Evolutionary conservation across 2,797 vertebrate species (phyloP), one percentile per base, ranked within the genome.

Genomic region (Cynodonichthys magdalenae): DNA sequence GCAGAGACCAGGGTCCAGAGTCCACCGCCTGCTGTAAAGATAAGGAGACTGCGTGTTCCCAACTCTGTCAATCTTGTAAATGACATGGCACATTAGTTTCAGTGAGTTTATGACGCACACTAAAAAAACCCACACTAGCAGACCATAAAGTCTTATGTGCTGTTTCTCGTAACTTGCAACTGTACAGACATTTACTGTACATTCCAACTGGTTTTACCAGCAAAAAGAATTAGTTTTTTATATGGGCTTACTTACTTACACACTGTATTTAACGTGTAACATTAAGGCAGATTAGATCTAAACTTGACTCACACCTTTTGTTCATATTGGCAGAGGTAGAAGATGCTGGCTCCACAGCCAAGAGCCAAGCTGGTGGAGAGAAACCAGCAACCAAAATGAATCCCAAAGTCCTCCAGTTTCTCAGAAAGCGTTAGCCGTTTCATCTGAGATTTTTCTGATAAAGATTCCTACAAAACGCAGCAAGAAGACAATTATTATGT

Each of bases 361-460:
- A 83, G 6, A 17, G 95, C 87, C 66, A 92, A 53, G 6, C 88
- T 79, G 0, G 92, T 87, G 14, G 94, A 97, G 66, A 93, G 63
- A 3, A 93, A 1, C 97, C 97, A 99, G 44, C 87, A 85, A 0
- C 83, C 68, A 39, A 96, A 7, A 53, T 95, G 79, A 77, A 94
- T 4, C 36, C 78, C 85, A 28, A 87, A 3, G 10, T 68, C 88
- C 65, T 63, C 56, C 54, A 94, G 20, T 60, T 69, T 90, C 77
- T 96, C 91, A 12, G 45, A 74, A 19, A 62, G 0, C 0, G 94
- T 84, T n/a, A 93, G 63, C 45, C 46, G 9, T 1, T 90, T 77
- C 76, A 86, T 86, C 69, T 83, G 78, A 48, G 74, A 77, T 49
- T 83, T 86, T 74, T 97, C 96, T 7, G 93, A 90, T 56, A 99